phyloP scores from a whole-genome alignment of 2,113 vertebrate genomes.

The Hippocampus zosterae region DNA sequence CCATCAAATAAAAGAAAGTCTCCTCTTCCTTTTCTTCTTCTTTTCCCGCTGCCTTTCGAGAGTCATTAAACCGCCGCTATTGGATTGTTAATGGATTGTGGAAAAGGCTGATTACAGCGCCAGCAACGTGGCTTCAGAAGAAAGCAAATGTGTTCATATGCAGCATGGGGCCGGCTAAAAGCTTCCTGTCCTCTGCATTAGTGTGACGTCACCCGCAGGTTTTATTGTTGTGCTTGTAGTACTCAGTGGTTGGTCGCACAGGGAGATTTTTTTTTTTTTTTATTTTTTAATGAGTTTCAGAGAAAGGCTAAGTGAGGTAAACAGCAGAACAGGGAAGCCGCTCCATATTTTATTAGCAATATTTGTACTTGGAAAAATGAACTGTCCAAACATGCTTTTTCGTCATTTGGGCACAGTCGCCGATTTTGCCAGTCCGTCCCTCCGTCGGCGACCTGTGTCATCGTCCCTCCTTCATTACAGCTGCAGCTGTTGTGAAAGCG shows the following conservation, averaged over 20 bases:
- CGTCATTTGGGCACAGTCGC: no score
- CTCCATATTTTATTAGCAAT: background rate
- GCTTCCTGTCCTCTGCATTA: conserved; percentile 5
- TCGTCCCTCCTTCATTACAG: no score
- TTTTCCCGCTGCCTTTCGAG: background rate
- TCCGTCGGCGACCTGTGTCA: no score
- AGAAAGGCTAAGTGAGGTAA: background rate
- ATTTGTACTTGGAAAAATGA: background rate
- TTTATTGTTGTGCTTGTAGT: background rate
- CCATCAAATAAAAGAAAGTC: background rate
- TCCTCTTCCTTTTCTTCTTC: background rate
- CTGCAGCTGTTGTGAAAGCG: no score
- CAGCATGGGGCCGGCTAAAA: background rate
- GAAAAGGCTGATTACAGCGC: conserved; percentile 7
- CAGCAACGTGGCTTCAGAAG: background rate
- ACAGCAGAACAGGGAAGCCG: background rate
- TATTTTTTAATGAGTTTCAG: background rate
- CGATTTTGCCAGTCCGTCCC: no score
- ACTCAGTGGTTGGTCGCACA: background rate
- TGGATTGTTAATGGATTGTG: conserved; percentile 9
- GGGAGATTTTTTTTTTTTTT: background rate
- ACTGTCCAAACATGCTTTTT: background rate
- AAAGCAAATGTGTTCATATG: conserved; percentile 7
- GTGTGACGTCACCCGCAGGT: background rate
- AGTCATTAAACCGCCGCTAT: conserved; percentile 1